Percentiles rank a stretch among this genome's conserved stretches.
Evolutionary conservation across 2,113 vertebrate genomes (phyloP).

Genomic region (Dicerorhinus sumatrensis): DNA sequence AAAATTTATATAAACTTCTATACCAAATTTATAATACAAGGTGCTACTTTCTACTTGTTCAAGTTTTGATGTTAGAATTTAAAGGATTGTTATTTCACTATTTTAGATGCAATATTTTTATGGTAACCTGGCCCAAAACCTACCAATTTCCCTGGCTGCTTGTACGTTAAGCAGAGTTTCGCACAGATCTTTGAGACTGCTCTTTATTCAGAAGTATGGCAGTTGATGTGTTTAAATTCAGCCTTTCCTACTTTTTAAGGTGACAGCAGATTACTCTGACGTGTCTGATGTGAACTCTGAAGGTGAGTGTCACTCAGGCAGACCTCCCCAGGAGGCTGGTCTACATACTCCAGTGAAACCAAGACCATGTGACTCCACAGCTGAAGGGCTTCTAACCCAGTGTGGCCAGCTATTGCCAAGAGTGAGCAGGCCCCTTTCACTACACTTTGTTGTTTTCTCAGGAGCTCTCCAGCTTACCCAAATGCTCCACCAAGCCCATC

Average conservation of each 20-base stretch:
- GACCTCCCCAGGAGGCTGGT: not conserved
- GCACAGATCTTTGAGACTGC: not conserved
- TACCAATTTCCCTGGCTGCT: not conserved
- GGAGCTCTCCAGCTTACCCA: accelerated
- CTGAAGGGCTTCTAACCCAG: not conserved
- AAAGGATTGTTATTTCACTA: not conserved
- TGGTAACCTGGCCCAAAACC: not conserved
- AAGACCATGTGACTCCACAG: not conserved
- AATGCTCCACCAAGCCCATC: accelerated
- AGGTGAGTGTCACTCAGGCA: not conserved
- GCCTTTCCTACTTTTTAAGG: not conserved
- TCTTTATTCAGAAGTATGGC: not conserved
- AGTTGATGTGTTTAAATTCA: not conserved
- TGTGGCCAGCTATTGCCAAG: too few species aligned
- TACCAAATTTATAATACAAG: not conserved
- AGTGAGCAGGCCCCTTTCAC: not conserved
- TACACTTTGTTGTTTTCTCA: not conserved
- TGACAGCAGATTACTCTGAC: not conserved
- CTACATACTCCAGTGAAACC: not conserved
- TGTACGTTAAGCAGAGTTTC: not conserved
- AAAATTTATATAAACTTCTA: not conserved
- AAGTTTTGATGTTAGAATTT: not conserved
- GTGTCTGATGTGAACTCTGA: not conserved
- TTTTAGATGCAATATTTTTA: not conserved
- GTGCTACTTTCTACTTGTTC: not conserved